Evolutionary conservation across 1,140 invertebrate genomes (phyloP), one percentile per base, ranked within the genome.

Genomic region (Brachionus angularis): DNA sequence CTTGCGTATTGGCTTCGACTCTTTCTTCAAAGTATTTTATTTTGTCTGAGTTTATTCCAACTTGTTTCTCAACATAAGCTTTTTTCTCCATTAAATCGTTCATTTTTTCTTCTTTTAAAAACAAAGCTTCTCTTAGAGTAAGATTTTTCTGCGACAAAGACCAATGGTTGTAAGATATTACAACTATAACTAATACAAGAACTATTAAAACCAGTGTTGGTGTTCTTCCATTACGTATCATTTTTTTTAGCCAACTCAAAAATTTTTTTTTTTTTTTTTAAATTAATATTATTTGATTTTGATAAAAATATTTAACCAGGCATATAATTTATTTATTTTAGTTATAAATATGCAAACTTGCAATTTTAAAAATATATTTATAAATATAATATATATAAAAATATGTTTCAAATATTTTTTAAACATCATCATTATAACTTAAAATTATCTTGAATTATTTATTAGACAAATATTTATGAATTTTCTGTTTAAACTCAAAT

Each of bases 1-100:
- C 36, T 39, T 58, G 33, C 18, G 36, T 58, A 39, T 58, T 39
- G 21, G 53, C 53, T 21, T 58, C 53, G n/a, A 58, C 39, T 36
- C 53, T 27, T 12, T 58, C 33, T 36, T 58, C 53, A 23, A 58
- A 58, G n/a, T 58, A 58, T 58, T 58, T 58, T 12, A 58, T 58
- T 14, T 34, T 31, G 27, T 58, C 53, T 3, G 53, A 58, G 39
- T 58, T 58, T 16, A 58, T 29, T 10, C 53, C 53, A 39, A 58
- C 12, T 58, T 58, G 53, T 36, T 58, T 58, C 10, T 58, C 53
- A 58, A 39, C 53, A 27, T 39, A 58, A 0, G 53, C 53, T 23
- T 58, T 58, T 36, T 58, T 58, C 27, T 58, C 53, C 53, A 58
- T 58, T 21, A 58, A 8, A 23, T 58, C 53, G 39, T 58, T 58